Percentiles rank a stretch among this genome's conserved stretches.
Conservation (phyloP, 2,888 invertebrate species). For the Orthosia gracilis region DNA sequence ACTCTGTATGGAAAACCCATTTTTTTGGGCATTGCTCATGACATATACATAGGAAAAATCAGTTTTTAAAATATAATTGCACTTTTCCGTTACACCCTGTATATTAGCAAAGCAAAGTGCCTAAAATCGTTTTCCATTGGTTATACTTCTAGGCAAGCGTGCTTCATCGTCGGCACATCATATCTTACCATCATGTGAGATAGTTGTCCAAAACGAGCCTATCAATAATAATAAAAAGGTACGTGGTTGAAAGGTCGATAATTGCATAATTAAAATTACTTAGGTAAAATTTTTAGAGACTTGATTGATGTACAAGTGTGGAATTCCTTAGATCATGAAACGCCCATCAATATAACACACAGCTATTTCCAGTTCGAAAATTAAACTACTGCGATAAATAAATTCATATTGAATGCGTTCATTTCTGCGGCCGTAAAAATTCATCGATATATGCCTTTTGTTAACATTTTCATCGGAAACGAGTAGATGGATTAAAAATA, state of each 20-base stretch:
- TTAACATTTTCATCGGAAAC: constrained; percentile 23
- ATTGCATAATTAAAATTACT: not conserved
- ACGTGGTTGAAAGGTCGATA: no score
- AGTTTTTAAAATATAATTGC: no score
- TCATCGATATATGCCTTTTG: constrained; percentile 20
- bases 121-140: not conserved
- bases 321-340: not conserved
- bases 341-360: not conserved
- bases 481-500: constrained; percentile 46
- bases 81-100: no score
- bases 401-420: constrained; percentile 15
- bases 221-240: no score
- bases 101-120: no score
- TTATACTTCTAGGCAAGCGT: not conserved
- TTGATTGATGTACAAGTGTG: no score
- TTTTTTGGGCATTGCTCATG: no score
- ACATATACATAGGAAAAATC: no score
- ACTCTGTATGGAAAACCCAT: no score
- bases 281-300: not conserved
- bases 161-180: no score
- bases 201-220: no score
- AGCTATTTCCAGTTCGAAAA: not conserved
- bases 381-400: not conserved
- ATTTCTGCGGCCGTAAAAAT: constrained; percentile 5
- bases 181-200: no score